Evolutionary conservation across 2,888 invertebrate species (phyloP), one percentile per base, ranked within the genome.

Genomic region (Blomia tropicalis): DNA sequence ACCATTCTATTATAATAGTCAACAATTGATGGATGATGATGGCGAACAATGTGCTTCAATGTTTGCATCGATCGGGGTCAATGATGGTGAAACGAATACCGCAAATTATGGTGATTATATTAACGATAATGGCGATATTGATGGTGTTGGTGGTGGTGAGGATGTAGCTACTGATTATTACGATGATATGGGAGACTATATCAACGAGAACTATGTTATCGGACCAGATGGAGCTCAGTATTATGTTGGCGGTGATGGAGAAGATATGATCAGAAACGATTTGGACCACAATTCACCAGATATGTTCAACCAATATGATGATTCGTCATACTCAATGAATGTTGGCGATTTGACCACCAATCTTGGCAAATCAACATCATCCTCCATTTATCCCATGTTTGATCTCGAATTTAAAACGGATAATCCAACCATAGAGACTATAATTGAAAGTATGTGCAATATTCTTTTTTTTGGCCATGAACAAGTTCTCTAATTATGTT

Each of bases 401-500:
- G 56, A 56, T 56, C 3, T 56, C 25, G 29, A 56, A 36, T 56
- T 56, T 11, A 56, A 56, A 25, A 19, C 29, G 29, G 36, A 56
- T 2, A 56, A 36, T 31, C 2, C 30, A 31, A 27, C 3, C 29
- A 3, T 56, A 1, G 56, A 27, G 11, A 23, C 31, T 2, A 29
- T 17, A 14, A 41, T 47, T 19, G 51, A 47, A 19, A 19, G 51
- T 47, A n/a, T 11, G 36, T 36, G 51, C n/a, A 41, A 41, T 14
- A 41, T 30, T 22, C 41, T 32, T 1, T 2, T 58, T 58, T 58
- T 58, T 44, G 58, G 36, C 43, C 2, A n/a, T 11, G 36, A 36
- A 36, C 36, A n/a, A n/a, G n/a, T n/a, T n/a, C n/a, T n/a, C n/a
- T n/a, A n/a, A n/a, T n/a, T 30, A 3, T 5, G 22, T 58, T 5